These are phyloP conservation scores for Lycocerus yunnanus DNA, from an alignment of 2,888 invertebrate species.

Conservation along the genomic window DNA sequence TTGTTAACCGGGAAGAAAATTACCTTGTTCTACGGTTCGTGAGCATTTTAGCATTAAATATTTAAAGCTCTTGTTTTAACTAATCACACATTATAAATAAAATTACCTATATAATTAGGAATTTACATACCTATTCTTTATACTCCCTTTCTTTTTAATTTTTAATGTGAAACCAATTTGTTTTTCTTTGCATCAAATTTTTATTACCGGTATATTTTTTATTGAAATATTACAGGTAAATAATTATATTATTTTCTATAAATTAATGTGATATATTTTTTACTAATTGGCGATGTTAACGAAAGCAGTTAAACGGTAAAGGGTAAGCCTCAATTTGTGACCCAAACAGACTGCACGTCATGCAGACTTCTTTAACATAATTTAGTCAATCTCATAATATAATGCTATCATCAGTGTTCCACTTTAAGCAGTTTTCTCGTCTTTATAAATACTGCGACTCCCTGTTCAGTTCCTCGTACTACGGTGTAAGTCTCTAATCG, in stretches of 20 bases:
- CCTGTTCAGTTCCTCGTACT: slow-evolving; percentile 34
- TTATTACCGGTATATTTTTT: too few relatives aligned
- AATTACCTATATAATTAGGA: background rate
- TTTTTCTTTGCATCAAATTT: background rate
- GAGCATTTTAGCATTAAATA: slow-evolving; percentile 8
- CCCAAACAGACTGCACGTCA: slow-evolving; percentile 27
- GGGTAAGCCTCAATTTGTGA: slow-evolving; percentile 25
- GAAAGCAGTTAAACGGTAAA: background rate
- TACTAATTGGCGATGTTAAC: background rate
- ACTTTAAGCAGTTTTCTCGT: slow-evolving; percentile 44
- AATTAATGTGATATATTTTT: too few relatives aligned
- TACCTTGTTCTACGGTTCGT: background rate
- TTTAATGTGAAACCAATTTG: background rate
- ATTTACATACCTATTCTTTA: background rate
- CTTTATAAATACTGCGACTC: slow-evolving; percentile 42
- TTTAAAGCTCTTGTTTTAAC: slow-evolving; percentile 10
- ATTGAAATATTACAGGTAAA: too few relatives aligned
- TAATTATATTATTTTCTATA: too few relatives aligned
- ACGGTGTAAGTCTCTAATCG: slow-evolving; percentile 43
- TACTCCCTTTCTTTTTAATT: background rate
- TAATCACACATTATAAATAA: slow-evolving; percentile 11
- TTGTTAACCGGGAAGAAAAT: background rate
- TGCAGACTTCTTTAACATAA: slow-evolving; percentile 41
- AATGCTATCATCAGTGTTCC: slow-evolving; percentile 43
- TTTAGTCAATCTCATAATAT: slow-evolving; percentile 43